Conservation (phyloP, 2,888 invertebrate genomes). For the Leptinotarsa haldemani region DNA sequence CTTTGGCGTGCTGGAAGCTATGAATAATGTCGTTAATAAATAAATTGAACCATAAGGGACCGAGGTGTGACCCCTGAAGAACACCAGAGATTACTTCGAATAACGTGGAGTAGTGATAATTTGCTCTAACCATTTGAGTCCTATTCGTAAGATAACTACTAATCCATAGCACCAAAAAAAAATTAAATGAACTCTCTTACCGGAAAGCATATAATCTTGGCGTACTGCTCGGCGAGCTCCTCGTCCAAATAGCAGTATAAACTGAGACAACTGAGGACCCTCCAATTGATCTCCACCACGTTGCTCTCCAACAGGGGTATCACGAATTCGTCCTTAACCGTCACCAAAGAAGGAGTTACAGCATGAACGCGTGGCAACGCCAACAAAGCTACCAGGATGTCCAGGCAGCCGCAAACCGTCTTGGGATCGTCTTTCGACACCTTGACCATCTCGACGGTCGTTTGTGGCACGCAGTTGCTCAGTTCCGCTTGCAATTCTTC, state of each 20-base stretch:
- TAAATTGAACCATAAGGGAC: too few species aligned
- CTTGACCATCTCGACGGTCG: slow-evolving; percentile 26
- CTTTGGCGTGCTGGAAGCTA: too few species aligned
- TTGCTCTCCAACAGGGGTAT: slow-evolving; percentile 45
- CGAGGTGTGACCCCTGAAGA: too few species aligned
- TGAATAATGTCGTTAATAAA: too few species aligned
- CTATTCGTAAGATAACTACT: too few species aligned
- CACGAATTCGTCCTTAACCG: slow-evolving; percentile 52
- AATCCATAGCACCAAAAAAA: not conserved
- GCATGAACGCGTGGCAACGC: slow-evolving; percentile 33
- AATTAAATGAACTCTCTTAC: slow-evolving; percentile 42
- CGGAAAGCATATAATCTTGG: slow-evolving; percentile 50
- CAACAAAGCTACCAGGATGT: slow-evolving; percentile 51
- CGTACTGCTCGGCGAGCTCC: slow-evolving; percentile 46
- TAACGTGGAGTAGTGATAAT: too few species aligned
- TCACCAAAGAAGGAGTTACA: slow-evolving; percentile 41
- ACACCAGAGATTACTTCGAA: too few species aligned
- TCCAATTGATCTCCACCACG: slow-evolving; percentile 48
- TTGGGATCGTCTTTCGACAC: slow-evolving; percentile 49
- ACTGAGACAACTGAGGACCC: slow-evolving; percentile 49
- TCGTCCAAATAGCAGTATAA: slow-evolving; percentile 50
- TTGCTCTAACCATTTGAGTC: too few species aligned
- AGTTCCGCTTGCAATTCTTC: slow-evolving; percentile 46
- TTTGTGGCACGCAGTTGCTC: slow-evolving; percentile 40
- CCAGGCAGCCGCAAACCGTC: slow-evolving; percentile 50